These are phyloP conservation scores for Lycopodina hypogea DNA, from an alignment of 37 sponge, comb jelly and placozoan genomes.

Conservation along the genomic window DNA sequence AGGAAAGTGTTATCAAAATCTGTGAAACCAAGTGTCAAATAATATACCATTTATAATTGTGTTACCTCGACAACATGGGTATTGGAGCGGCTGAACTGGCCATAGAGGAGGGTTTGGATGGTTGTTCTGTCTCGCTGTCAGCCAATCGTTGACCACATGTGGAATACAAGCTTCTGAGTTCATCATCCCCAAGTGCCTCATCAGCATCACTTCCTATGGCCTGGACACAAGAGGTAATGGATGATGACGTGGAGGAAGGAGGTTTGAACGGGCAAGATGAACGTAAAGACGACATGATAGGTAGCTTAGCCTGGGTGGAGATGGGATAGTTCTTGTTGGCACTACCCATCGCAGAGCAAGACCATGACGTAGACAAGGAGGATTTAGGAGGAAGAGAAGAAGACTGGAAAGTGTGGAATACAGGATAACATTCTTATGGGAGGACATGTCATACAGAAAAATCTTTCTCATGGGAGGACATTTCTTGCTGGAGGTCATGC, in stretches of 20 bases:
- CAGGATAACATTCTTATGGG: too few species aligned
- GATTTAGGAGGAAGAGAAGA: constrained; percentile 16
- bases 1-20: neutral
- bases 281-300: neutral
- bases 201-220: neutral
- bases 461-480: too few species aligned
- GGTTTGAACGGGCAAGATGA: constrained; percentile 30
- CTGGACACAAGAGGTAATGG: neutral
- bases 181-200: constrained; percentile 17
- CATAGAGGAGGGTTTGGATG: too few species aligned
- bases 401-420: neutral
- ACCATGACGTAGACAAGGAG: constrained; percentile 34
- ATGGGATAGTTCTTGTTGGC: constrained; percentile 16
- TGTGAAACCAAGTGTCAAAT: too few species aligned
- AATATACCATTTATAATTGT: too few species aligned
- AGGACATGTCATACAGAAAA: too few species aligned
- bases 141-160: neutral
- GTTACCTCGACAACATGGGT: neutral
- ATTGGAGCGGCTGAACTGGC: neutral
- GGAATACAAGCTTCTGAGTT: constrained; percentile 9
- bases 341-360: constrained; percentile 33
- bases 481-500: too few species aligned
- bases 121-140: neutral
- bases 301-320: constrained; percentile 9
- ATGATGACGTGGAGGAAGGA: constrained; percentile 5